Percentiles rank a stretch among this genome's conserved stretches.
phyloP scores from a whole-genome alignment of 92 coral and sea anemone genomes.

The Isaurus tuberculatus region DNA sequence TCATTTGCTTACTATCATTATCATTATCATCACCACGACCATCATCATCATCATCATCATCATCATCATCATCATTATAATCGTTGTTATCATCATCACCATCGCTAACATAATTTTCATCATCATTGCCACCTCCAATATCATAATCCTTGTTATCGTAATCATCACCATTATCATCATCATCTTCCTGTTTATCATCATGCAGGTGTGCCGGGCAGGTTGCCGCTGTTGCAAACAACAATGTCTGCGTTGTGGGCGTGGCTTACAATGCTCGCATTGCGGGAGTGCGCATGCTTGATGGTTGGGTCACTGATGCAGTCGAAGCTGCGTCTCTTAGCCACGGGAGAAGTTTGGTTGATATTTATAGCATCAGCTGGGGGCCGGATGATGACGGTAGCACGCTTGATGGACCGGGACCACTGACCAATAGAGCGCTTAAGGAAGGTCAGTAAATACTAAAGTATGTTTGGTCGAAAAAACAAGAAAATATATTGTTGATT shows the following conservation, averaged over 20 bases:
- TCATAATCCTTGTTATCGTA: too few species aligned
- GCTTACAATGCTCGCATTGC: slow-evolving; percentile 96
- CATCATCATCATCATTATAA: too few species aligned
- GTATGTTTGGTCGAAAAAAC: too few species aligned
- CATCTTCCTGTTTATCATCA: too few species aligned
- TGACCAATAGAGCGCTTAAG: slow-evolving; percentile 89
- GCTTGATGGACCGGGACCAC: slow-evolving; percentile 92
- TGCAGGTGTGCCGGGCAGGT: slow-evolving; percentile 96
- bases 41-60: too few species aligned
- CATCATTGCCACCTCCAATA: too few species aligned
- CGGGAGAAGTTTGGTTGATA: slow-evolving; percentile 75
- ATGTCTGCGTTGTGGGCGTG: slow-evolving; percentile 92
- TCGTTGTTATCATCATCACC: too few species aligned
- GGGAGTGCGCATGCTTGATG: slow-evolving; percentile 98
- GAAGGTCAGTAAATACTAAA: slow-evolving; percentile 63
- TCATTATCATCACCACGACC: too few species aligned
- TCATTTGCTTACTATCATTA: too few species aligned
- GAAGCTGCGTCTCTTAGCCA: slow-evolving; percentile 90
- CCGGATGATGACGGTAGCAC: slow-evolving; percentile 98
- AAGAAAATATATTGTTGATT: too few species aligned
- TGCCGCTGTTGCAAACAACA: slow-evolving; percentile 78
- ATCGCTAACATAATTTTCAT: too few species aligned
- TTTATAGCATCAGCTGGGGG: slow-evolving; percentile 99
- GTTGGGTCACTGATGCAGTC: slow-evolving; percentile 89
- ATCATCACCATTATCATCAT: too few species aligned